These are phyloP conservation scores for Ceratosolen solmsi DNA, from an alignment of 1,140 invertebrate genomes.

Conservation along the genomic window DNA sequence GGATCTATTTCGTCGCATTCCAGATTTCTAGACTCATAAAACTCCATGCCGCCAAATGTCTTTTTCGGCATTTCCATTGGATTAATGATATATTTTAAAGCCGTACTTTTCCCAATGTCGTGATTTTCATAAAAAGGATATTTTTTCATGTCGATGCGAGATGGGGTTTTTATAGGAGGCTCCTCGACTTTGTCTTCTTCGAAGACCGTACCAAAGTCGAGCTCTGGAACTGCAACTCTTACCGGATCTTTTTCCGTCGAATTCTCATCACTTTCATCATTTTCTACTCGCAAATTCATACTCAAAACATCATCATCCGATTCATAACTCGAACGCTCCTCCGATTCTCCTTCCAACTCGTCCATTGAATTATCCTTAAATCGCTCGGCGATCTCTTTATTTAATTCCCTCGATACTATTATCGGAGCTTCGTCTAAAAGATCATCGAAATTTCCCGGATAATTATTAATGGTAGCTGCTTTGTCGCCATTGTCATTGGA, in stretches of 20 bases:
- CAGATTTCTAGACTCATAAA: constrained; percentile 72
- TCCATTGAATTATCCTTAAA: constrained; percentile 54
- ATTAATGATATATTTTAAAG: constrained; percentile 71
- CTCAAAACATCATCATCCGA: constrained; percentile 9
- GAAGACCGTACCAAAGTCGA: constrained; percentile 58
- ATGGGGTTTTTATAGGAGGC: constrained; percentile 44
- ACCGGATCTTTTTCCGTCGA: constrained; percentile 46
- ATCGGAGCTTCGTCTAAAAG: constrained; percentile 58
- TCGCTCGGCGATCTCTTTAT: constrained; percentile 62
- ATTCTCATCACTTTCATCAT: constrained; percentile 28
- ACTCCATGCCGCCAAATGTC: constrained; percentile 74
- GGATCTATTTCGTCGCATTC: constrained; percentile 70
- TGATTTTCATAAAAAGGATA: constrained; percentile 71
- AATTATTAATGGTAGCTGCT: constrained; percentile 6
- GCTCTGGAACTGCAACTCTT: constrained; percentile 63
- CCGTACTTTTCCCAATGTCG: constrained; percentile 60
- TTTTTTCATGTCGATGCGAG: constrained; percentile 63
- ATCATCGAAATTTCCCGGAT: constrained; percentile 25
- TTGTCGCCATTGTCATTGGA: too few relatives aligned
- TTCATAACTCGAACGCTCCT: constrained; percentile 44
- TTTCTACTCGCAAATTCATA: constrained; percentile 26
- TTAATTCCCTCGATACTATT: constrained; percentile 57
- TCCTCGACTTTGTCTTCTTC: constrained; percentile 53
- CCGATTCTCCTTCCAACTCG: background rate
- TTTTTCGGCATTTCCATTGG: constrained; percentile 70